Conservation (phyloP, 2,797 vertebrate genomes). For the Uromys caudimaculatus region DNA sequence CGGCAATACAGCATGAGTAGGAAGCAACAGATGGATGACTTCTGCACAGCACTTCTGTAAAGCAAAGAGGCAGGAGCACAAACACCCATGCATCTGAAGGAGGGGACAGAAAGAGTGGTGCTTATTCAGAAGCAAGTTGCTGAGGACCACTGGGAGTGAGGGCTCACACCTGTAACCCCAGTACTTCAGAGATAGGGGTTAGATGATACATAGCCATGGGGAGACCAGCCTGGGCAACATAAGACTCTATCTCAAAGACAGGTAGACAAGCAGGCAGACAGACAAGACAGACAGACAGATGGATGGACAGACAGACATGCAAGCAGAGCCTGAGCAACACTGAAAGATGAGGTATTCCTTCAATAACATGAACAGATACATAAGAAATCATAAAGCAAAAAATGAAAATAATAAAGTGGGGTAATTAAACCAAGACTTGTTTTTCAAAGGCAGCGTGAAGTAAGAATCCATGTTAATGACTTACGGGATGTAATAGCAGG, state of each 20-base stretch:
- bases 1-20: too few species aligned
- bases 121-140: background rate
- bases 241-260: background rate
- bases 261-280: background rate
- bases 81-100: background rate
- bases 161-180: background rate
- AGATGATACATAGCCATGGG: background rate
- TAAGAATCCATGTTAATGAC: background rate
- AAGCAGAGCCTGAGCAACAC: background rate
- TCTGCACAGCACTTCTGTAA: background rate
- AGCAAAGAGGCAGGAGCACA: background rate
- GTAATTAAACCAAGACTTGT: background rate
- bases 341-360: background rate
- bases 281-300: too few species aligned
- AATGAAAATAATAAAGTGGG: background rate
- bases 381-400: background rate
- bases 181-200: background rate
- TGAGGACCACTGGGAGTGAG: background rate
- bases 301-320: background rate
- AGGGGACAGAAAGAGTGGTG: background rate
- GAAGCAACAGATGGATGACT: background rate
- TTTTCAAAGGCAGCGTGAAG: background rate
- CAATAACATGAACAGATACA: background rate
- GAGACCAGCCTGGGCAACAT: background rate
- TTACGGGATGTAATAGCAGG: rapidly evolving